A percentile compares a stretch with the other conserved stretches of the same genome.
Conservation (phyloP, 2,797 vertebrate genomes). For the Pangasius mekongensis region DNA sequence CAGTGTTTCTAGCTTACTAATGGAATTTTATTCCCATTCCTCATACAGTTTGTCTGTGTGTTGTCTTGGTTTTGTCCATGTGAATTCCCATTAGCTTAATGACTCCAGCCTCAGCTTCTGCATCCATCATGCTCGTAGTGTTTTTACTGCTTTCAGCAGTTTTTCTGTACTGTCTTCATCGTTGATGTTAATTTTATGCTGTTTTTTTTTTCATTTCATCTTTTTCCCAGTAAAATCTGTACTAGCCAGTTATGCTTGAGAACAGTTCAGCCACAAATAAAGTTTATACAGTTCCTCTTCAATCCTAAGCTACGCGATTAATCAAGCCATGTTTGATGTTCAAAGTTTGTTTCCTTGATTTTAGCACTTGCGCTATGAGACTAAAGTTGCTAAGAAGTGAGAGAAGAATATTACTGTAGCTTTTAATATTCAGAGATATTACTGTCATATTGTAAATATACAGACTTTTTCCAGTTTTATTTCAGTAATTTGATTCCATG, state of each 20-base stretch:
- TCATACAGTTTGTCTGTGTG: background rate
- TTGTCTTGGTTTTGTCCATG: background rate
- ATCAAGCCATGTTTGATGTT: background rate
- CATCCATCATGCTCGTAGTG: background rate
- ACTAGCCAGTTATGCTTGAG: background rate
- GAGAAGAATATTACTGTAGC: background rate
- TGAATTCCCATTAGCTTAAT: background rate
- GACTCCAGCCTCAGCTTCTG: background rate
- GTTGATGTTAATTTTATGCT: background rate
- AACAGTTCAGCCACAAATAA: background rate
- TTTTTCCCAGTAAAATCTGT: background rate
- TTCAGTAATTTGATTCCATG: background rate
- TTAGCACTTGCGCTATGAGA: background rate
- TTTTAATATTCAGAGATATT: background rate
- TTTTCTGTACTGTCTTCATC: background rate
- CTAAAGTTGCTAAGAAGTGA: too few species aligned
- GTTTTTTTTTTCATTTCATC: background rate
- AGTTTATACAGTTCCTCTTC: background rate
- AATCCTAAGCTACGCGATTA: background rate
- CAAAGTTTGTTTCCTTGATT: background rate
- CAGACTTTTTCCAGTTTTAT: background rate
- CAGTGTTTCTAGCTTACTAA: background rate
- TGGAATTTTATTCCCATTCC: background rate
- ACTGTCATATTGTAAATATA: background rate
- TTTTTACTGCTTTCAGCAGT: constrained; percentile 4